Evolutionary conservation across 2,797 vertebrate species (phyloP).

Genomic region (Acanthurus leucopareius): DNA sequence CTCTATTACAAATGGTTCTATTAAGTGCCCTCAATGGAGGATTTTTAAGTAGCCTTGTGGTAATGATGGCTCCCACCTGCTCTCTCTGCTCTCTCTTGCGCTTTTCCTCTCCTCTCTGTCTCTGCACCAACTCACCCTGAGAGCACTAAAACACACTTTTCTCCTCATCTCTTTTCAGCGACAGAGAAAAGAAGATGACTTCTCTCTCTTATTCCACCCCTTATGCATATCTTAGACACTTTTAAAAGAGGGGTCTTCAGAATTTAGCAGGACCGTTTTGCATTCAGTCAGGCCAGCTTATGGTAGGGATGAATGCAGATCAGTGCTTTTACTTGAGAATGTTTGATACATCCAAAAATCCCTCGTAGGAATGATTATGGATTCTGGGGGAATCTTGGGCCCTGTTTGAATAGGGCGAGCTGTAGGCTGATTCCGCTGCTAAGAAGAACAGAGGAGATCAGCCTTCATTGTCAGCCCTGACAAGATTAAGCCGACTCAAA

Average conservation of each 20-base stretch:
- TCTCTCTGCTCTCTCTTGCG: conserved; percentile 47
- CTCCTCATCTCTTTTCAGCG: conserved; percentile 76
- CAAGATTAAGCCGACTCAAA: conserved; percentile 85
- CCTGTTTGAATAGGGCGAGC: conserved; percentile 80
- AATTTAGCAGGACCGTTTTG: conserved; percentile 77
- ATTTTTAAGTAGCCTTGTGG: conserved; percentile 82
- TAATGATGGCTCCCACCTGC: conserved; percentile 77
- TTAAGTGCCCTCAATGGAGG: conserved; percentile 81
- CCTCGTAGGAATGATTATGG: conserved; percentile 82
- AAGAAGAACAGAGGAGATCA: conserved; percentile 84
- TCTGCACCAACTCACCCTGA: conserved; percentile 63
- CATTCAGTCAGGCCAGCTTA: conserved; percentile 77
- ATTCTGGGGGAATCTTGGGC: conserved; percentile 75
- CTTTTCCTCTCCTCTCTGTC: conserved; percentile 44
- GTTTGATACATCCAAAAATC: conserved; percentile 79
- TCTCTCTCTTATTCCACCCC: conserved; percentile 65
- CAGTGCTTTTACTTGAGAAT: conserved; percentile 77
- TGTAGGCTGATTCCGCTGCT: conserved; percentile 74
- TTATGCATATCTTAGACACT: conserved; percentile 68
- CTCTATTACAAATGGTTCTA: conserved; percentile 83
- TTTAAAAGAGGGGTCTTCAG: conserved; percentile 66
- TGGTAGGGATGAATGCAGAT: conserved; percentile 82
- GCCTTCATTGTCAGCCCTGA: conserved; percentile 84
- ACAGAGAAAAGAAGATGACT: conserved; percentile 72
- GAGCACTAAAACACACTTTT: conserved; percentile 80